Evolutionary conservation across 2,113 vertebrate genomes (phyloP), one percentile per base, ranked within the genome.

Genomic region (Nothocercus julius): DNA sequence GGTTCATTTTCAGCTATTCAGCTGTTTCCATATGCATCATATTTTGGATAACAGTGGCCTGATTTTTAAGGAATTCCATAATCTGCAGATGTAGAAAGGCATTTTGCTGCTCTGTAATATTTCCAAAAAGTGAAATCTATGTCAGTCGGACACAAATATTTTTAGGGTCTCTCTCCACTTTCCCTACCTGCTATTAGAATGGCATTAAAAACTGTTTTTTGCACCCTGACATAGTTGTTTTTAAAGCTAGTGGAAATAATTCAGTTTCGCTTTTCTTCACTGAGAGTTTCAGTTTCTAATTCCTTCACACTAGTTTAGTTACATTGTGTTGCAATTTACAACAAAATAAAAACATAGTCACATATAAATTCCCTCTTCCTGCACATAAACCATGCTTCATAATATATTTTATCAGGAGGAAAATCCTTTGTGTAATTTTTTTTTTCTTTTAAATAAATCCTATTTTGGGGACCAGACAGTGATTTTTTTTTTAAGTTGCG

Each of bases 211-310:
- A 21, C 5, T n/a, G 6, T 4, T 9, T 61, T 80, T 80, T 82
- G 24, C 7, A 78, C 14, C 32, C 34, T 74, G 30, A 82, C 62
- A n/a, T 53, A 58, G 14, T 75, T 78, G 74, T 22, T 70, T 19
- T 68, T 84, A 85, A 92, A 92, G 30, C 34, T 78, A 74, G 45
- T 5, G 5, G 49, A 78, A 92, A 85, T 49, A 87, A 90, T 78
- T 92, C 38, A 69, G 10, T 74, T 90, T 87, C 22, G 40, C 21
- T 73, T 94, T 81, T 84, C 38, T 85, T 90, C 70, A 13, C 20
- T 62, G 38, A 85, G 61, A 54, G 21, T 40, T 79, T 38, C 32
- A 54, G 21, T 80, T 84, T 74, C 42, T 74, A 66, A 74, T 85
- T 95, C 70, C 85, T 87, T 53, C 83, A 90, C 47, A 56, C 19